phyloP scores from a whole-genome alignment of 2,888 invertebrate species.

The Yponomeuta plumbellus region DNA sequence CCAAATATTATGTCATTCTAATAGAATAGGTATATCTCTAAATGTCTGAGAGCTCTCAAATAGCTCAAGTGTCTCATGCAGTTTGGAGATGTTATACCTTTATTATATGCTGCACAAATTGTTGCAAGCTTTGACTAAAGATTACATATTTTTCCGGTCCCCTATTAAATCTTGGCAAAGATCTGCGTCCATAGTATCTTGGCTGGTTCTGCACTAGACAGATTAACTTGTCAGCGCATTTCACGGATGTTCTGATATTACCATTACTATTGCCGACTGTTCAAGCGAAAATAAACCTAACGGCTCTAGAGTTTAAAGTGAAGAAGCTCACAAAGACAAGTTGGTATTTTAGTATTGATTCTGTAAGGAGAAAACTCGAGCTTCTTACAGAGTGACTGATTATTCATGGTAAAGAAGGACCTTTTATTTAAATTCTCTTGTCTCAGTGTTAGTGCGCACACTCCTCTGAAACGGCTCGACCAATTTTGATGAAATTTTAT shows the following conservation, averaged over 20 bases:
- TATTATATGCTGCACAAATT: no score
- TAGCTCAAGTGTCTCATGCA: no score
- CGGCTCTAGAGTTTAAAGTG: not conserved
- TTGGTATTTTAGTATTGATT: constrained; percentile 4
- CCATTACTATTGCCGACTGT: not conserved
- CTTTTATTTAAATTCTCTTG: no score
- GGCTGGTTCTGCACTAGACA: not conserved
- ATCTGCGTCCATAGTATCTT: not conserved
- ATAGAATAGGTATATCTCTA: no score
- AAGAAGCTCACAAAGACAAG: not conserved
- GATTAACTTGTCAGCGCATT: constrained; percentile 19
- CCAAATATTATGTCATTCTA: no score
- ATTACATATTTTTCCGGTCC: no score
- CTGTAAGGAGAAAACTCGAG: constrained; percentile 9
- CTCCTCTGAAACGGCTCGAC: no score
- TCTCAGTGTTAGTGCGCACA: no score
- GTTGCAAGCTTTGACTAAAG: no score
- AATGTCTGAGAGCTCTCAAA: no score
- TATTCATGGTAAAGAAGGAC: not conserved
- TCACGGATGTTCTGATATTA: constrained; percentile 14
- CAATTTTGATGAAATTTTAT: no score
- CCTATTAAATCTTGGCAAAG: not conserved
- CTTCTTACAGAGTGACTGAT: not conserved
- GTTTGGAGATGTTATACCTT: no score
- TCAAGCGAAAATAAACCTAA: not conserved